Conservation (phyloP, 2,888 invertebrate genomes). For the Bembecia ichneumoniformis region DNA sequence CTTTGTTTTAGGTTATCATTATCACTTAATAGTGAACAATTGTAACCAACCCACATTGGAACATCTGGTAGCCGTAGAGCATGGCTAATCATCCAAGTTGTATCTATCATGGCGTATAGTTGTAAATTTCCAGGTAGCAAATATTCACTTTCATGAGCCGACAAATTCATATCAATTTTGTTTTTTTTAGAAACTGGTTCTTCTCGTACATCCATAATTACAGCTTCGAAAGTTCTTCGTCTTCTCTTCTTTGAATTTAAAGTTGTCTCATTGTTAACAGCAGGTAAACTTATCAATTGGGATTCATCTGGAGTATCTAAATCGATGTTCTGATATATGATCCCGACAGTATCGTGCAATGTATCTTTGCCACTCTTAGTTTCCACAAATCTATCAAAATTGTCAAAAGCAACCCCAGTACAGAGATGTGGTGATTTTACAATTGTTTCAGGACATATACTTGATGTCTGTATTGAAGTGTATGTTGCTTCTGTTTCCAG, state of each 20-base stretch:
- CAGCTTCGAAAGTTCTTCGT: constrained; percentile 9
- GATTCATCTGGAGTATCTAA: not conserved
- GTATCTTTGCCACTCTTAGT: not conserved
- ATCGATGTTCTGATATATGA: too few species aligned
- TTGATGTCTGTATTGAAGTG: not conserved
- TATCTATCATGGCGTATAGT: constrained; percentile 9
- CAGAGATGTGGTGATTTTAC: not conserved
- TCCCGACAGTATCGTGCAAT: too few species aligned
- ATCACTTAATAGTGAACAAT: constrained; percentile 18
- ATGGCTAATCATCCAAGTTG: constrained; percentile 13
- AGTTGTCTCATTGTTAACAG: not conserved
- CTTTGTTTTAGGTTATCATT: constrained; percentile 19
- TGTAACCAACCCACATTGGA: constrained; percentile 25
- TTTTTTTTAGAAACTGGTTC: constrained; percentile 5
- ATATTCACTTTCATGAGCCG: not conserved
- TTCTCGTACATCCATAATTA: constrained; percentile 3
- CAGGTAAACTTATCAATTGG: not conserved
- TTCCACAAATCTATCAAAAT: not conserved
- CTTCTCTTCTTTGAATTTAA: constrained; percentile 4
- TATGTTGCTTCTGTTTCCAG: not conserved
- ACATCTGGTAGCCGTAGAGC: constrained; percentile 8
- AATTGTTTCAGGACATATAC: constrained; percentile 1
- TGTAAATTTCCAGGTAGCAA: constrained; percentile 12
- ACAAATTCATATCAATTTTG: constrained; percentile 1
- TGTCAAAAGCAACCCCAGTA: not conserved